A percentile compares a stretch with the other conserved stretches of the same genome.
phyloP scores from a whole-genome alignment of 1,140 invertebrate species.

The Panagrolaimus sp. region DNA sequence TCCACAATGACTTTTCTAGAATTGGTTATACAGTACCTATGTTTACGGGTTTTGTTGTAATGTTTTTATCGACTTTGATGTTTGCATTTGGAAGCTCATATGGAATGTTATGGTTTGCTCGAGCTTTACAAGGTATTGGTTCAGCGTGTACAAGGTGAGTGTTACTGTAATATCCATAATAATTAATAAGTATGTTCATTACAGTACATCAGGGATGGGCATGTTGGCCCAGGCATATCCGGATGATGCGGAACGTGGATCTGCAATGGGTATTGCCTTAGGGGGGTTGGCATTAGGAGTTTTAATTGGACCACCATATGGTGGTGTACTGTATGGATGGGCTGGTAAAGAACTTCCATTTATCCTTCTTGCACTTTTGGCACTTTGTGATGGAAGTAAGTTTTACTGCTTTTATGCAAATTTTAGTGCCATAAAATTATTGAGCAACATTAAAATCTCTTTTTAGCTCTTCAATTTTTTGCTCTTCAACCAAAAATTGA shows the following conservation, averaged over 20 bases:
- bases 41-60: slow-evolving; percentile 95
- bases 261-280: slow-evolving; percentile 92
- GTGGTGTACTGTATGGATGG: slow-evolving; percentile 95
- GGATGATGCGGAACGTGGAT: slow-evolving; percentile 87
- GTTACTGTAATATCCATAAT: too few relatives aligned
- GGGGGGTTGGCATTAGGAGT: slow-evolving; percentile 89
- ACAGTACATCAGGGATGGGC: slow-evolving; percentile 78
- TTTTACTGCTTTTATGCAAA: too few relatives aligned
- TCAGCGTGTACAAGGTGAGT: slow-evolving; percentile 93
- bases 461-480: slow-evolving; percentile 79
- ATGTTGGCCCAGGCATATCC: slow-evolving; percentile 91
- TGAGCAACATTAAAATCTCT: not conserved
- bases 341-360: slow-evolving; percentile 93
- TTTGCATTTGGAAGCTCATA: slow-evolving; percentile 92
- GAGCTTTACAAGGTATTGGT: slow-evolving; percentile 88
- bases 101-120: slow-evolving; percentile 79
- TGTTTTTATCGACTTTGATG: slow-evolving; percentile 93
- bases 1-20: slow-evolving; percentile 65
- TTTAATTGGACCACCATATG: slow-evolving; percentile 83
- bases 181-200: too few relatives aligned
- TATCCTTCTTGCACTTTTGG: slow-evolving; percentile 81
- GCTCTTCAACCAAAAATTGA: slow-evolving; percentile 90
- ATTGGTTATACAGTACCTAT: slow-evolving; percentile 98
- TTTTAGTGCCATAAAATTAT: not conserved
- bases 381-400: slow-evolving; percentile 86